phyloP scores from a whole-genome alignment of 2,888 invertebrate species.

The Leptinotarsa tumamoca region DNA sequence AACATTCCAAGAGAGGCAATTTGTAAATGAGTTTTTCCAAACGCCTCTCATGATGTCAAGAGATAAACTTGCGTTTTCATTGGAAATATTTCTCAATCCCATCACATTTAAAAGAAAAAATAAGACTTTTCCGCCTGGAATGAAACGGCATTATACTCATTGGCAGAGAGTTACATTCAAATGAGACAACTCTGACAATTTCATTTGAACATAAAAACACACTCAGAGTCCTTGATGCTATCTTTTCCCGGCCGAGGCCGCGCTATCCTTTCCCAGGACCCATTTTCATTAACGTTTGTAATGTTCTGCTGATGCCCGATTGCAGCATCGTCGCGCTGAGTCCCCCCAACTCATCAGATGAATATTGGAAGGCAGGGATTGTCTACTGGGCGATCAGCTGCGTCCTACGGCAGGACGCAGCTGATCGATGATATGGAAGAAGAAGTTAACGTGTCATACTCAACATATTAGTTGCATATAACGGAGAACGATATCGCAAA shows the following conservation, averaged over 20 bases:
- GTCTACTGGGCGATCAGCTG: slow-evolving; percentile 24
- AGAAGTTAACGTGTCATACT: too few species aligned
- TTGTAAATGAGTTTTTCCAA: slow-evolving; percentile 37
- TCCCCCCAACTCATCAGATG: slow-evolving; percentile 33
- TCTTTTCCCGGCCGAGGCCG: slow-evolving; percentile 52
- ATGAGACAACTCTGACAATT: slow-evolving; percentile 64
- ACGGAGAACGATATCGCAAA: too few species aligned
- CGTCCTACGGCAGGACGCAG: slow-evolving; percentile 1
- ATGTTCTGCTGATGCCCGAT: slow-evolving; percentile 50
- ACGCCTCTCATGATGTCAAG: slow-evolving; percentile 34
- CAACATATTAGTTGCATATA: too few species aligned
- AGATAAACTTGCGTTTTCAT: slow-evolving; percentile 38
- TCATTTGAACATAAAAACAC: slow-evolving; percentile 65
- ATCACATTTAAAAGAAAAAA: slow-evolving; percentile 34
- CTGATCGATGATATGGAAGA: too few species aligned
- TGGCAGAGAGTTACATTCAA: slow-evolving; percentile 61
- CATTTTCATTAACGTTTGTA: slow-evolving; percentile 63
- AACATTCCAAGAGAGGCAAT: slow-evolving; percentile 34
- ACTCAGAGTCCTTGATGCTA: slow-evolving; percentile 61
- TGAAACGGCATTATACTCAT: slow-evolving; percentile 60
- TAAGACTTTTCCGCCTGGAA: slow-evolving; percentile 42
- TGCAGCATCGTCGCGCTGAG: slow-evolving; percentile 31
- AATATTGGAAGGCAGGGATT: slow-evolving; percentile 37
- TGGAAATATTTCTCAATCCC: slow-evolving; percentile 30
- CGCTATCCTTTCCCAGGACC: slow-evolving; percentile 56